These are phyloP conservation scores for Morbakka virulenta DNA, from an alignment of 30 jellyfish, hydroid and myxozoan genomes.

Conservation along the genomic window DNA sequence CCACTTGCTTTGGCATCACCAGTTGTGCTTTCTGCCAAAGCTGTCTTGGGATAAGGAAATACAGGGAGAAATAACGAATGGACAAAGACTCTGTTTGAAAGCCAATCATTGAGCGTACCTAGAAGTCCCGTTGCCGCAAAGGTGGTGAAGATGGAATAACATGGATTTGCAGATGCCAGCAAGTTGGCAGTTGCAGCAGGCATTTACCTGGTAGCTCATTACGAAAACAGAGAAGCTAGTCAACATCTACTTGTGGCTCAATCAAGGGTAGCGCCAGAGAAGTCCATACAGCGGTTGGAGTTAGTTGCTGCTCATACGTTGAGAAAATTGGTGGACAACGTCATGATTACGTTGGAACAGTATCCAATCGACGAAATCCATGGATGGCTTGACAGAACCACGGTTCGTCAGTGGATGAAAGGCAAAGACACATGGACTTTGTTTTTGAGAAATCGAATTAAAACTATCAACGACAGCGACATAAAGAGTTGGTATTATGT, in stretches of 20 bases:
- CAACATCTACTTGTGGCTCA: slow-evolving; percentile 15
- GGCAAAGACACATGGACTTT: slow-evolving; percentile 6
- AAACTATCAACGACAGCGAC: not conserved
- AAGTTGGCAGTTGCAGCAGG: slow-evolving; percentile 25
- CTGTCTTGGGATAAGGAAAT: slow-evolving; percentile 13
- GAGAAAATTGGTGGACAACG: slow-evolving; percentile 5
- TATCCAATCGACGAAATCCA: slow-evolving; percentile 21
- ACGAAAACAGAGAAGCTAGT: slow-evolving; percentile 14
- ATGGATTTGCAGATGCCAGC: slow-evolving; percentile 27
- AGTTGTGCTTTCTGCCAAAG: slow-evolving; percentile 9
- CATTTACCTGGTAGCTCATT: not conserved
- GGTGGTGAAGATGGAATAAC: slow-evolving; percentile 1
- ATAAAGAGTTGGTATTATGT: not conserved
- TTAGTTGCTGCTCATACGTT: not conserved
- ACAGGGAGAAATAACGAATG: slow-evolving; percentile 10
- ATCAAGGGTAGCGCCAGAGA: slow-evolving; percentile 13
- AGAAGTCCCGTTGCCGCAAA: slow-evolving; percentile 4
- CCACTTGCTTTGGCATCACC: slow-evolving; percentile 23
- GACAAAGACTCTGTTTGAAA: not conserved
- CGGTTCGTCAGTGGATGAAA: slow-evolving; percentile 33
- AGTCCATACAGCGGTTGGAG: slow-evolving; percentile 18
- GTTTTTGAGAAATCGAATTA: slow-evolving; percentile 14
- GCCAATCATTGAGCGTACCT: slow-evolving; percentile 16
- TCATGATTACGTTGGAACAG: slow-evolving; percentile 35
- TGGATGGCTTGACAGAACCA: slow-evolving; percentile 40